Base-by-base conservation (phyloP, 2,113 vertebrate species). In the Chaenogobius annularis region DNA sequence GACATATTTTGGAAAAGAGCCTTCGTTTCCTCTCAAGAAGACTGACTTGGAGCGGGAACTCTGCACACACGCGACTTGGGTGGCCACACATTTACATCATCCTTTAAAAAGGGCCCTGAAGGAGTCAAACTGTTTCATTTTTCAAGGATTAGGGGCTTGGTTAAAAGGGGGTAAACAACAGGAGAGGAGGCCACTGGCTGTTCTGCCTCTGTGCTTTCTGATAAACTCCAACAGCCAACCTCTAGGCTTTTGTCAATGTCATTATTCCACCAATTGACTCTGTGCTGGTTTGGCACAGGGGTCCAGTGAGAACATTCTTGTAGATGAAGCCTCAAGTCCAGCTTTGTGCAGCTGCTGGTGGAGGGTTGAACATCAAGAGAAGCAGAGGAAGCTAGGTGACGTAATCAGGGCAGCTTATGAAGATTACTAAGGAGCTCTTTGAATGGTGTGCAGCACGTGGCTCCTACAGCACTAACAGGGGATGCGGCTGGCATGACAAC, bases 1-100 rank as follows among this genome's bases (percentile, higher is more conserved):
- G 92, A 92, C 91, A 92, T 91, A 90, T 91, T 92, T 90, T 79
- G 83, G 78, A 69, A 65, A 87, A 81, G 81, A 76, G 80, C 70
- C 84, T 74, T 66, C 17, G 72, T 73, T 88, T 59, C 73, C 80
- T 67, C 55, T 44, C 17, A 66, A 74, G 64, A 83, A 50, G 70
- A 73, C 62, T 50, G 62, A 73, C 77, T 81, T 55, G 12, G 44
- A 72, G 65, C 48, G n/a, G 56, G 73, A 80, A 72, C 78, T 68
- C 59, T 1, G 62, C 43, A 65, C 26, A 70, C 69, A 68, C 52
- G 0, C 10, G 78, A 72, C 67, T 71, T 26, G 10, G 19, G 14
- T 71, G 69, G 62, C 54, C 67, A 46, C 44, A 23, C 62, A 74
- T 79, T 78, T 78, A 15, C 78, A 80, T 75, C 47, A 31, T 79